phyloP scores from a whole-genome alignment of 2,797 vertebrate genomes.

The Cyprinella venusta region DNA sequence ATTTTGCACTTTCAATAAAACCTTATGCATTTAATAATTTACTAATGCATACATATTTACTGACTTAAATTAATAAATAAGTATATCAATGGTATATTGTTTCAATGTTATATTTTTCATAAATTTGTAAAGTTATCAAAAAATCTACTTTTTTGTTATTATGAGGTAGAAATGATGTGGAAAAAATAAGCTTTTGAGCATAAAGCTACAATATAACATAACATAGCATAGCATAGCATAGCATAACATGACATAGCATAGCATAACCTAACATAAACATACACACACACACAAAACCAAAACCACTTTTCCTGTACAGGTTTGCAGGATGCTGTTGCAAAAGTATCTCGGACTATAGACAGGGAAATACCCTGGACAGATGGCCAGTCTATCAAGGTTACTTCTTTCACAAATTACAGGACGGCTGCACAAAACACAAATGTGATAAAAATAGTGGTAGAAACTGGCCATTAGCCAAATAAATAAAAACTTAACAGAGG shows the following conservation, averaged over 20 bases:
- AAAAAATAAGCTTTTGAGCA: background rate
- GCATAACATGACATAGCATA: background rate
- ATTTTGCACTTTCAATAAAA: background rate
- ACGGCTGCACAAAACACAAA: background rate
- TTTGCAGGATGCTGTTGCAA: background rate
- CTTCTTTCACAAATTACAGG: background rate
- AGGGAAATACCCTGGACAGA: background rate
- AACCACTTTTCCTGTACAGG: background rate
- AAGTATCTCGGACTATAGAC: background rate
- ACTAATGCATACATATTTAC: background rate
- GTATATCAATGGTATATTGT: background rate
- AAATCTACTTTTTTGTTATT: background rate
- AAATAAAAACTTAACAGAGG: background rate
- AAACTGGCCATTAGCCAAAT: background rate
- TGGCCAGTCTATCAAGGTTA: background rate
- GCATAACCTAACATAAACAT: too few relatives aligned
- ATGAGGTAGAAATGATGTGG: too few relatives aligned
- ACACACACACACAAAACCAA: background rate
- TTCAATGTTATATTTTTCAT: background rate
- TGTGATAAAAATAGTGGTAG: background rate
- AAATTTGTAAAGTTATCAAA: background rate
- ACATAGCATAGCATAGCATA: background rate
- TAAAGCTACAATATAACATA: background rate
- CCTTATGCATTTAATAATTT: background rate
- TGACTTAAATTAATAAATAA: background rate